Evolutionary conservation across 35 echinoderm and acorn worm genomes (phyloP), one percentile per base, ranked within the genome.

Genomic region (Heliocidaris erythrogramma): DNA sequence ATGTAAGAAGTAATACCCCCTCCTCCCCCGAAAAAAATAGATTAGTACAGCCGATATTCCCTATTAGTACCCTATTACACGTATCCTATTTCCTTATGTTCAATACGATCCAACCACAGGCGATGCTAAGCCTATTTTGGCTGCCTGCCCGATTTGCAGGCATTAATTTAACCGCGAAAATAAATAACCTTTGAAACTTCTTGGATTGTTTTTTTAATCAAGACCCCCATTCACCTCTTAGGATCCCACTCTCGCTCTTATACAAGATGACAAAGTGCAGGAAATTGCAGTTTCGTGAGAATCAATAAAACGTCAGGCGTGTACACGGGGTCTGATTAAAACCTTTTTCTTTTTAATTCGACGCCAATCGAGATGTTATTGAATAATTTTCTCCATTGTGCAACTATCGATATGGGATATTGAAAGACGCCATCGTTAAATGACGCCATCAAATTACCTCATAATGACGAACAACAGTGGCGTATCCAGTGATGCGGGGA

Each of bases 201-300:
- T 21, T 78, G 65, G n/a, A 78, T 78, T 78, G 65, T 78, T 78
- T 78, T 78, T 78, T 78, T 78, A 78, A 78, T 78, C 65, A 78
- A 78, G 65, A n/a, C 65, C 65, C 65, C 17, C 65, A 78, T 78
- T 18, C 65, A 78, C 65, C 27, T 78, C 65, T 78, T 78, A 78
- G 65, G 21, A 78, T 78, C 65, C 65, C 65, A 27, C 65, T 78
- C 18, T 78, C 27, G 7, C 18, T 78, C 65, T 78, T n/a, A n/a
- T n/a, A 7, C 65, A 78, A 29, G 65, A 78, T 78, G 65, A 78
- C 65, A 78, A 78, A 78, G 65, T 78, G 21, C 65, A 78, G 65
- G 65, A 78, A 78, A 78, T 78, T 78, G 65, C 21, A 78, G 65
- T 78, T 78, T 78, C 65, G 65, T 24, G 21, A n/a, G 65, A 78